phyloP scores from a whole-genome alignment of 2,797 vertebrate genomes.

The Lycodopsis pacificus region DNA sequence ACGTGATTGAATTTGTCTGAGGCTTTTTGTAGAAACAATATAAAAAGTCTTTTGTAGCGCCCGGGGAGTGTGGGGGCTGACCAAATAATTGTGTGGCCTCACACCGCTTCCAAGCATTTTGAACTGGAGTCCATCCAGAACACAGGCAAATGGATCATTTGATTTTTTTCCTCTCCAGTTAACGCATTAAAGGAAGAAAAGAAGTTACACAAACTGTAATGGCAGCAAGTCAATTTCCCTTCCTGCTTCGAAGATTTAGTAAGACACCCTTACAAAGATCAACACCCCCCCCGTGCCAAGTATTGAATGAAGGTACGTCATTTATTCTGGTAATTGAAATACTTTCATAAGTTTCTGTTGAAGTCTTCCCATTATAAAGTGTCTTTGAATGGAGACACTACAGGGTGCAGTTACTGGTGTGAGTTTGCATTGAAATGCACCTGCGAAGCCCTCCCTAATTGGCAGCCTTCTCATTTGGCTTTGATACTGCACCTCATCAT shows the following conservation, averaged over 20 bases:
- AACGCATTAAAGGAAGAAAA: constrained; percentile 50
- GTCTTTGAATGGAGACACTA: constrained; percentile 72
- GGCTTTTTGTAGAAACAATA: constrained; percentile 37
- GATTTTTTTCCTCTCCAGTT: constrained; percentile 46
- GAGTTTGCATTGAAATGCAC: constrained; percentile 78
- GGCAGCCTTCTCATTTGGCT: constrained; percentile 83
- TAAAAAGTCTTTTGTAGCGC: constrained; percentile 54
- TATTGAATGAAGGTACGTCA: constrained; percentile 43
- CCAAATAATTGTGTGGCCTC: constrained; percentile 64
- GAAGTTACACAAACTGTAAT: constrained; percentile 49
- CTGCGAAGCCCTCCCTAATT: constrained; percentile 75
- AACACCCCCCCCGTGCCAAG: constrained; percentile 22
- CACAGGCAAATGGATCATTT: constrained; percentile 60
- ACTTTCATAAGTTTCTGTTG: constrained; percentile 68
- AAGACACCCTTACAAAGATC: constrained; percentile 62
- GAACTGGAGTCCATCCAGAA: constrained; percentile 61
- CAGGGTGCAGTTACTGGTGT: constrained; percentile 69
- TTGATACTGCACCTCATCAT: constrained; percentile 78
- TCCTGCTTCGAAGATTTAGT: constrained; percentile 63
- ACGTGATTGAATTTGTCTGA: constrained; percentile 33
- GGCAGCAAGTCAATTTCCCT: constrained; percentile 54
- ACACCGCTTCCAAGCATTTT: constrained; percentile 64
- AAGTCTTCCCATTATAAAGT: constrained; percentile 61
- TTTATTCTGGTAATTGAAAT: constrained; percentile 64
- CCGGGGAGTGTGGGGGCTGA: constrained; percentile 39